Evolutionary conservation across 2,113 vertebrate genomes (phyloP).

Genomic region (Xiphophorus hellerii): DNA sequence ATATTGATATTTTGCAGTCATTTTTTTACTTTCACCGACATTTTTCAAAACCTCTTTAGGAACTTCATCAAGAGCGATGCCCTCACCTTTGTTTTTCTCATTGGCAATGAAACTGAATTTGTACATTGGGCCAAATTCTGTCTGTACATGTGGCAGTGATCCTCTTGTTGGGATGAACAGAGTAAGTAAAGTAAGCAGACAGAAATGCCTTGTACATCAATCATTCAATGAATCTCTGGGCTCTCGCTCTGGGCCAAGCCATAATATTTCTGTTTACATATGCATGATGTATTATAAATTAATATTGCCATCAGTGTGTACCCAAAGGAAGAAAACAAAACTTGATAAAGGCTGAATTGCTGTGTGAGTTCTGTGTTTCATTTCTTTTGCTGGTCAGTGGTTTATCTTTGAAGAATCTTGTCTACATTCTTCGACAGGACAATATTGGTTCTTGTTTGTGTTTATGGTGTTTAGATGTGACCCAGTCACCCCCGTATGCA

Average conservation of each 20-base stretch:
- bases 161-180: not conserved
- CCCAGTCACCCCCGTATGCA: constrained; percentile 42
- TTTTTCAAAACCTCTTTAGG: not conserved
- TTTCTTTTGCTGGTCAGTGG: constrained; percentile 19
- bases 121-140: not conserved
- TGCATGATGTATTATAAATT: not conserved
- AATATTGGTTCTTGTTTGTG: constrained; percentile 42
- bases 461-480: constrained; percentile 52
- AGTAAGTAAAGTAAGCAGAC: not conserved
- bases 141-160: not conserved
- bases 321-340: not conserved
- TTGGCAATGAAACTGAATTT: not conserved
- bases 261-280: not conserved
- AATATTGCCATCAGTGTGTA: not conserved
- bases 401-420: not conserved
- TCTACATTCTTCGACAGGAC: not conserved
- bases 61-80: not conserved
- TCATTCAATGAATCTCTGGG: not conserved
- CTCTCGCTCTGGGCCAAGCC: not conserved
- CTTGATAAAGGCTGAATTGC: not conserved
- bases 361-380: not conserved
- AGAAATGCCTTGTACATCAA: not conserved
- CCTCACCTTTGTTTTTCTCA: not conserved
- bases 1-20: not conserved
- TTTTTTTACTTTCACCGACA: not conserved